Base-by-base conservation (phyloP, 64 coral and sea anemone genomes). In the Trachythela sp. region DNA sequence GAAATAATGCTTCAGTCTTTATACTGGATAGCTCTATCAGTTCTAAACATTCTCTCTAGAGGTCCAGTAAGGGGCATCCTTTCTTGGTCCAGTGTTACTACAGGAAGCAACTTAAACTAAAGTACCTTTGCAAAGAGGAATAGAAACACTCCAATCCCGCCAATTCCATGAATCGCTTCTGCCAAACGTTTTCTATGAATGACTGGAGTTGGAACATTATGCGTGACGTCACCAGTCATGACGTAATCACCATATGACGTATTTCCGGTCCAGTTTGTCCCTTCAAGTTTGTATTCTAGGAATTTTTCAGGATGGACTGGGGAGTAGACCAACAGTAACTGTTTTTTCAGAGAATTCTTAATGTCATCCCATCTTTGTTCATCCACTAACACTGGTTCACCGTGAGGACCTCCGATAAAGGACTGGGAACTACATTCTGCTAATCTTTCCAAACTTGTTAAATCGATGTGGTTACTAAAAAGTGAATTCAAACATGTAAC, bases 51-150 rank as follows among this genome's bases (percentile, higher is more conserved):
- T n/a, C n/a, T n/a, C n/a, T n/a, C n/a, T n/a, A n/a, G n/a, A n/a
- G n/a, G n/a, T n/a, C n/a, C n/a, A n/a, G n/a, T n/a, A n/a, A n/a
- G n/a, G n/a, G n/a, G n/a, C n/a, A n/a, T n/a, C n/a, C n/a, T n/a
- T n/a, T n/a, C n/a, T n/a, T n/a, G n/a, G n/a, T n/a, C n/a, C n/a
- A n/a, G n/a, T n/a, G n/a, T n/a, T n/a, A n/a, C n/a, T n/a, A n/a
- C n/a, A n/a, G n/a, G n/a, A n/a, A n/a, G n/a, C n/a, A n/a, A n/a
- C n/a, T n/a, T n/a, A n/a, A n/a, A n/a, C n/a, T n/a, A n/a, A n/a
- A n/a, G n/a, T 37, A 80, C 75, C 75, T 80, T 80, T 35, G 75
- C 75, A 36, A 80, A 80, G 17, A 80, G 75, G 8, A 37, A 80
- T 9, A 80, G 75, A 80, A 80, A 80, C 37, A 80, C 75, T 80